phyloP scores from a whole-genome alignment of 2,797 vertebrate genomes.

The Scarus forsteni region DNA sequence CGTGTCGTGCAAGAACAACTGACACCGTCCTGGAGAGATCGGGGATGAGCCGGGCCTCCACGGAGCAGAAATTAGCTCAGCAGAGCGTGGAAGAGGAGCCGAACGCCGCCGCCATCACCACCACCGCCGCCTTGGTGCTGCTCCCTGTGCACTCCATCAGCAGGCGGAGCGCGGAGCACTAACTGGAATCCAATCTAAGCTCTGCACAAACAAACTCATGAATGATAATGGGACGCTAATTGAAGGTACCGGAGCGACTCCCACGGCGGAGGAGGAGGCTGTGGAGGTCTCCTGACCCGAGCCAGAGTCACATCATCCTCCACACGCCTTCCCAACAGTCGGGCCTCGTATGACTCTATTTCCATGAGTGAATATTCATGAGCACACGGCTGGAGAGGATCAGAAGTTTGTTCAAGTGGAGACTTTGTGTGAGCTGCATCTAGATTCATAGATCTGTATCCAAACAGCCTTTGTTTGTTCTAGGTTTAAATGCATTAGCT shows the following conservation, averaged over 20 bases:
- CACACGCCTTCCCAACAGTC: constrained; percentile 36
- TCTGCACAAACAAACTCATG: constrained; percentile 79
- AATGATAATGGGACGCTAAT: constrained; percentile 79
- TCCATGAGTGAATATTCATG: constrained; percentile 68
- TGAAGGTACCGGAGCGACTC: constrained; percentile 72
- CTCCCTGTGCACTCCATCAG: constrained; percentile 51
- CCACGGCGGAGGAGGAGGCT: constrained; percentile 50
- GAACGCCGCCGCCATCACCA: background rate
- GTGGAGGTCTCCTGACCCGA: constrained; percentile 66
- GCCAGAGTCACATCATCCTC: constrained; percentile 57
- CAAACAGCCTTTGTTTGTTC: too few species aligned
- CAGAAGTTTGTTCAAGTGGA: background rate
- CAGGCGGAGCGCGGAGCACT: constrained; percentile 43
- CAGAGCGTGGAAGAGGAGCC: constrained; percentile 28
- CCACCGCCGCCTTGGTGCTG: constrained; percentile 6
- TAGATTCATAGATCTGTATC: constrained; percentile 4
- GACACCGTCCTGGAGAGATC: constrained; percentile 49
- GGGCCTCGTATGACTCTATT: constrained; percentile 53
- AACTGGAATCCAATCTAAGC: constrained; percentile 72
- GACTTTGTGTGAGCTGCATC: constrained; percentile 2
- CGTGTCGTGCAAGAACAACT: constrained; percentile 50
- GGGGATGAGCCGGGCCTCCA: constrained; percentile 46
- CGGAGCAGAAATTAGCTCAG: constrained; percentile 44
- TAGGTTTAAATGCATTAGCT: too few species aligned
- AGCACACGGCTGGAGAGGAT: constrained; percentile 25